Conservation (phyloP, 2,888 invertebrate genomes). For the Luperina nickerlii region DNA sequence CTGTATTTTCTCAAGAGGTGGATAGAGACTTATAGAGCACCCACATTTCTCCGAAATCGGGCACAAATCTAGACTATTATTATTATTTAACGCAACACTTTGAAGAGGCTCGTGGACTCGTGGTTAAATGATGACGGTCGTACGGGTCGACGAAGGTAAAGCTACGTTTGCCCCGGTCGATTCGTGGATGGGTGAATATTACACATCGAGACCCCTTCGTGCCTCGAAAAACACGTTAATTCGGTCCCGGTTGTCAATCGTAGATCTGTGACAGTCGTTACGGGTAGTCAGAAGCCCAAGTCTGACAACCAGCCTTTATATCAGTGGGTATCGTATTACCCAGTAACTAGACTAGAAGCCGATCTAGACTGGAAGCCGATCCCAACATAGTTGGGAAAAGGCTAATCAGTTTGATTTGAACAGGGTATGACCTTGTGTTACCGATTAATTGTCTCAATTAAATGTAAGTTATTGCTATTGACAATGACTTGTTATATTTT, state of each 20-base stretch:
- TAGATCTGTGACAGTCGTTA: neutral
- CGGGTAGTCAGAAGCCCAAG: neutral
- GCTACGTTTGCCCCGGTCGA: neutral
- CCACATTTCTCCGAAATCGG: neutral
- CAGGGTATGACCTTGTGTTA: neutral
- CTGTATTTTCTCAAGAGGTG: too few species aligned
- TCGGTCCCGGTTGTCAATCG: neutral
- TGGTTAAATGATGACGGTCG: neutral
- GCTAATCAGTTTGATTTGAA: neutral
- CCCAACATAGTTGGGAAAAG: neutral
- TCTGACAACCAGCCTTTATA: neutral
- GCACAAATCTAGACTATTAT: neutral
- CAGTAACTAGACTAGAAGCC: too few species aligned
- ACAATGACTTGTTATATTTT: neutral
- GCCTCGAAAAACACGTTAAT: neutral
- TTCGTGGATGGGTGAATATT: neutral
- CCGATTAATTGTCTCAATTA: constrained; percentile 10
- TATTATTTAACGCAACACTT: neutral
- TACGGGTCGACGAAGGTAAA: neutral
- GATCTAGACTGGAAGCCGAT: neutral
- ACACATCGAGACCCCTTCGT: neutral
- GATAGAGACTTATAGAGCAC: too few species aligned
- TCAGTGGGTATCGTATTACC: neutral
- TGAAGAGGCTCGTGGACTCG: neutral
- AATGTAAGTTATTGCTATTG: neutral